Evolutionary conservation across 2,113 vertebrate genomes (phyloP), one percentile per base, ranked within the genome.

Genomic region (Sylvicapra grimmia): DNA sequence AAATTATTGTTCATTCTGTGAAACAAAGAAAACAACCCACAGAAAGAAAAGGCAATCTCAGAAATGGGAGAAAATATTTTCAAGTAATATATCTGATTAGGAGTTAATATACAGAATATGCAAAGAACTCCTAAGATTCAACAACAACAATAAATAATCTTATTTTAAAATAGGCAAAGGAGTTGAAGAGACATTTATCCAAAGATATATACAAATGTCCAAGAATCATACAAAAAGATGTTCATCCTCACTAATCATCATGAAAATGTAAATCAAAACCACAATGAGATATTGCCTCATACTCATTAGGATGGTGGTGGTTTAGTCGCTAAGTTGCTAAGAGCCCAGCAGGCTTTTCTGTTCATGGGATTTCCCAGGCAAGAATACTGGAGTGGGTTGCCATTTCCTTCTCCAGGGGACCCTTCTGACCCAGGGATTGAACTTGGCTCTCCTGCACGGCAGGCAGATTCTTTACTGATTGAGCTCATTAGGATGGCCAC

Each of bases 51-150:
- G 59, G 47, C 6, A 47, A 65, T 19, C 8, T 92, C 54, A 5
- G 19, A 14, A 94, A 90, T 90, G 23, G 12, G 33, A 92, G 40
- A 89, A 95, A 95, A 86, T 77, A 95, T 92, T 95, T 95, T 33
- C 15, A 72, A 90, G 51, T 6, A 10, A 89, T 49, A 10, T 58
- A 77, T 75, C 61, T 51, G 49, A 83, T 61, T 86, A 93, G 29
- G 9, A n/a, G 5, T 83, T 83, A 65, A 56, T 51, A 83, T 54
- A 27, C 8, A 83, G 40, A 92, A 75, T 40, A 92, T n/a, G 56
- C 12, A 36, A 92, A 54, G 16, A 93, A 93, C 27, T 68, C 29
- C 58, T 84, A 94, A 19, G 96, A 94, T 6, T 87, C 40, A 85
- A 63, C n/a, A 84, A 40, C 14, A 75, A 19, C 31, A 65, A 80